Conservation (phyloP, 2,113 vertebrate species). For the Rafetus swinhoei region DNA sequence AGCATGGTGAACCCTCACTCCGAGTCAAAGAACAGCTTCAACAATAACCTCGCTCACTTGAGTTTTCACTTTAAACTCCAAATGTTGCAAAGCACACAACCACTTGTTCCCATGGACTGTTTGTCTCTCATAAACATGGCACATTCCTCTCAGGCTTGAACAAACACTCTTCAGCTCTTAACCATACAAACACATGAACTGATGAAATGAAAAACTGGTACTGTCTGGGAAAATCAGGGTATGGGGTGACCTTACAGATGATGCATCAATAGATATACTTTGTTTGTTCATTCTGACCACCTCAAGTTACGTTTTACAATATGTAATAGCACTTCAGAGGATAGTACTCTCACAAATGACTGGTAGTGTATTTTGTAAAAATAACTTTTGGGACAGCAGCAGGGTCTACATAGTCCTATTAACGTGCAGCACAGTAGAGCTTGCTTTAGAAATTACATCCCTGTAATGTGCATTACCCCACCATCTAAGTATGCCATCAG, state of each 20-base stretch:
- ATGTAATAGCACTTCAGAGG: background rate
- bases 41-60: background rate
- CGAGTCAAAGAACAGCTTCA: background rate
- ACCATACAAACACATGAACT: background rate
- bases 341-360: background rate
- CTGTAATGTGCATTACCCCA: background rate
- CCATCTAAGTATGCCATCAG: background rate
- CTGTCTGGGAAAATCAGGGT: background rate
- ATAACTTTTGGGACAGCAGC: background rate
- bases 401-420: background rate
- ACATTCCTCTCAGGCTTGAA: background rate
- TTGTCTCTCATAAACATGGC: background rate
- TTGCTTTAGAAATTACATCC: background rate
- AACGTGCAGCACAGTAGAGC: background rate
- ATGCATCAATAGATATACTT: background rate
- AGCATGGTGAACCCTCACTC: background rate
- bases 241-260: accelerated
- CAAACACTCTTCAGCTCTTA: background rate
- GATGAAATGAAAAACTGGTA: background rate
- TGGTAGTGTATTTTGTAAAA: background rate
- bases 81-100: background rate
- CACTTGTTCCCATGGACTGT: background rate
- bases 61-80: background rate
- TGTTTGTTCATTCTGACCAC: background rate
- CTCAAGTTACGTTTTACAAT: background rate